Base-by-base conservation (phyloP, 2,888 invertebrate genomes). In the Euzophera pinguis region DNA sequence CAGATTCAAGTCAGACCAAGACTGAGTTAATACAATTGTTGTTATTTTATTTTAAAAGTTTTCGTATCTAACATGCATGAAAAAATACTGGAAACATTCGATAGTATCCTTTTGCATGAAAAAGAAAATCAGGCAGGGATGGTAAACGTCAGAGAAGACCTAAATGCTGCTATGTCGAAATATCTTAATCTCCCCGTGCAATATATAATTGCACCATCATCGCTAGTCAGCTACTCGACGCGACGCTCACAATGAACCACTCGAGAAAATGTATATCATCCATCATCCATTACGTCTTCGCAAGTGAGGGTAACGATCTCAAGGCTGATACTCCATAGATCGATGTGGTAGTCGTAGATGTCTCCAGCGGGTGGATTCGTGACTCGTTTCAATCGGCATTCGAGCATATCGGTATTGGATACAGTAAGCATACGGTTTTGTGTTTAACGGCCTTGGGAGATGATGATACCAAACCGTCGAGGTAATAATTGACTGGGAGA, bases 391-490 rank as follows among this genome's bases (percentile, higher is more conserved):
- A 22, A 22, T 22, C 63, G 69, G 63, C 69, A 66, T 64, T 64
- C 64, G 62, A 67, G 64, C 62, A 65, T 66, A 70, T 69, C 69
- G 65, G 68, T 71, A 70, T 67, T 64, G 59, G 60, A 60, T 73
- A 82, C 81, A 73, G 84, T 82, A 78, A 79, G 70, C 76, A 73
- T 73, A 82, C 82, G 80, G 84, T 80, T 22, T 81, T 74, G 71
- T 71, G 75, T 67, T n/a, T 74, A 73, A 73, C 81, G 84, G 78
- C 87, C 85, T 86, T 86, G 85, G 70, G 71, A 71, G 73, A 69
- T 71, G 73, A 72, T 75, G 78, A 69, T 71, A 74, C 71, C 74
- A 68, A 73, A 76, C 72, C 68, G 68, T 67, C 68, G 69, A 70
- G 62, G 66, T 71, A 60, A 67, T 71, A 69, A 75, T 71, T 71